Evolutionary conservation across 2,888 invertebrate species (phyloP).

Genomic region (Clivina fossor): DNA sequence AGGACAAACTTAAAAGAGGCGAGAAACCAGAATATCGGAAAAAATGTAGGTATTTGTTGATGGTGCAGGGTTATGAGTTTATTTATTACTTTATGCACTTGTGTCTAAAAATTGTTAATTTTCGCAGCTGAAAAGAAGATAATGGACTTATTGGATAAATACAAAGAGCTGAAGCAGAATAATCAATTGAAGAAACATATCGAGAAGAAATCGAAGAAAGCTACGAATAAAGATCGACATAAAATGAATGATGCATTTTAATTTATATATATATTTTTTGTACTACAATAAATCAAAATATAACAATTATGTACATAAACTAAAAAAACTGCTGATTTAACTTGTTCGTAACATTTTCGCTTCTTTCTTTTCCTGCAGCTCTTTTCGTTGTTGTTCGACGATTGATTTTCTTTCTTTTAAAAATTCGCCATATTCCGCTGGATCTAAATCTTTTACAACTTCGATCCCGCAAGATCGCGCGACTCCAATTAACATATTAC

Average conservation of each 20-base stretch:
- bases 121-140: slow-evolving; percentile 75
- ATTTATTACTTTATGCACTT: slow-evolving; percentile 31
- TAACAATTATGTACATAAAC: slow-evolving; percentile 32
- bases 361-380: slow-evolving; percentile 80
- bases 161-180: slow-evolving; percentile 74
- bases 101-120: no score
- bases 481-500: slow-evolving; percentile 73
- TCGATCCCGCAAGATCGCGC: slow-evolving; percentile 84
- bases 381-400: slow-evolving; percentile 73
- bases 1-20: slow-evolving; percentile 65
- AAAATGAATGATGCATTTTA: slow-evolving; percentile 33
- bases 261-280: slow-evolving; percentile 35
- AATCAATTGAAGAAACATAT: slow-evolving; percentile 81
- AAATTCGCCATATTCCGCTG: slow-evolving; percentile 80
- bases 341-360: slow-evolving; percentile 87
- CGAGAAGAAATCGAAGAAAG: slow-evolving; percentile 77
- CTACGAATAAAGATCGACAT: slow-evolving; percentile 52
- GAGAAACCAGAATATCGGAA: slow-evolving; percentile 71
- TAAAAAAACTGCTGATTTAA: slow-evolving; percentile 45
- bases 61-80: slow-evolving; percentile 39
- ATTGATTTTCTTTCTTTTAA: slow-evolving; percentile 70
- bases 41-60: slow-evolving; percentile 61
- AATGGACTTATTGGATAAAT: slow-evolving; percentile 74
- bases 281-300: slow-evolving; percentile 21
- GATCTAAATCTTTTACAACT: slow-evolving; percentile 75